Conservation (phyloP, 1,140 invertebrate genomes). For the Elymnias hypermnestra region DNA sequence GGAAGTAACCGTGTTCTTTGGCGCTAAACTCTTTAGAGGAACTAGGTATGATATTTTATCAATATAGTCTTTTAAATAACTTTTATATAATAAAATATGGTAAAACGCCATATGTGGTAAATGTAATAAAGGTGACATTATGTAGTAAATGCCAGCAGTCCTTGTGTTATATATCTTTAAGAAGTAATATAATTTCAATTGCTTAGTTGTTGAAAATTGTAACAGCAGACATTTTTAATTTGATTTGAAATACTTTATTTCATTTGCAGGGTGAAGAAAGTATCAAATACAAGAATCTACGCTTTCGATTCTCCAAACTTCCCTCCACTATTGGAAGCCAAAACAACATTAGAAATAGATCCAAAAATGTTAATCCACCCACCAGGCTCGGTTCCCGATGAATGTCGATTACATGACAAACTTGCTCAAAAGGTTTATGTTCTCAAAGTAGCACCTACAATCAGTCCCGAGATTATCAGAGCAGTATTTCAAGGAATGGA, state of each 20-base stretch:
- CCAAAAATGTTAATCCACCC: slow-evolving; percentile 56
- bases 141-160: no score
- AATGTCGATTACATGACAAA: slow-evolving; percentile 80
- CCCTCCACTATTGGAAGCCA: slow-evolving; percentile 80
- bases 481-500: slow-evolving; percentile 53
- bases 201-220: no score
- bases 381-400: slow-evolving; percentile 47
- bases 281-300: slow-evolving; percentile 88
- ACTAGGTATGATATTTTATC: slow-evolving; percentile 78
- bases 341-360: slow-evolving; percentile 53
- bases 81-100: not conserved
- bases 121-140: no score
- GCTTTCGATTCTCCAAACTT: slow-evolving; percentile 96
- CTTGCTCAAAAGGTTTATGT: slow-evolving; percentile 91
- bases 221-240: no score
- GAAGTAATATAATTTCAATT: no score
- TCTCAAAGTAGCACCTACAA: slow-evolving; percentile 92
- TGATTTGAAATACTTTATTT: no score
- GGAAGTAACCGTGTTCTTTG: slow-evolving; percentile 96
- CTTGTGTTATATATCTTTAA: no score
- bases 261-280: slow-evolving; percentile 84
- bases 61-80: not conserved
- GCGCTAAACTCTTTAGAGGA: slow-evolving; percentile 91
- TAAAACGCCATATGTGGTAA: not conserved
- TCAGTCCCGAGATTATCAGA: slow-evolving; percentile 86